phyloP scores from a whole-genome alignment of 2,113 vertebrate genomes.

The Eurypyga helias region DNA sequence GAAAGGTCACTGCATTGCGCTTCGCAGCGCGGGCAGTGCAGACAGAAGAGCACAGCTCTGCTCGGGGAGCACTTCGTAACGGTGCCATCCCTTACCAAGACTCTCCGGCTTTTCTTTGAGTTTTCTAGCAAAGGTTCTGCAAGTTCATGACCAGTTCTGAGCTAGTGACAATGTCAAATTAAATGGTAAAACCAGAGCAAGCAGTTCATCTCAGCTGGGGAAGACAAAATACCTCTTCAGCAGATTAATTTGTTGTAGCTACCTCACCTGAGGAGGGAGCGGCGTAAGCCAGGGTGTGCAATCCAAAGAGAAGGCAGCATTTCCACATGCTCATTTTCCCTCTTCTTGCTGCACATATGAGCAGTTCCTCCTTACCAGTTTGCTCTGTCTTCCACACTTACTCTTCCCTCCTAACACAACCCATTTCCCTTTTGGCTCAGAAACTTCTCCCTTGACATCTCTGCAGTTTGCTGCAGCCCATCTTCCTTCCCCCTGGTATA shows the following conservation, averaged over 20 bases:
- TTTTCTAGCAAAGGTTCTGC: neutral
- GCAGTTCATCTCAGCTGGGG: neutral
- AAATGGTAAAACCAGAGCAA: neutral
- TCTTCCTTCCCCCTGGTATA: neutral
- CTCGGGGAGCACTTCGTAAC: neutral
- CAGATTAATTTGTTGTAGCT: neutral
- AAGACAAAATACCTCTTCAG: neutral
- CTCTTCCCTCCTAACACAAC: neutral
- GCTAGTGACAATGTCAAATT: neutral
- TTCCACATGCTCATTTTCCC: neutral
- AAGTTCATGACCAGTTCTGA: neutral
- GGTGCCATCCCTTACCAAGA: neutral
- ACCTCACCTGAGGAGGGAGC: neutral
- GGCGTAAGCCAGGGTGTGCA: neutral
- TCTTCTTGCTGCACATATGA: neutral
- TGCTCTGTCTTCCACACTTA: neutral
- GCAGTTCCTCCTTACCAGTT: neutral
- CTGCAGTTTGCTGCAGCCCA: neutral
- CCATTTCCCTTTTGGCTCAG: neutral
- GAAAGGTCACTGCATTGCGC: neutral
- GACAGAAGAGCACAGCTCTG: neutral
- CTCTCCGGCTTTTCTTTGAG: neutral
- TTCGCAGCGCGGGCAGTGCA: fast-evolving
- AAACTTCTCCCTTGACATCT: neutral
- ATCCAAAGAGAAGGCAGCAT: neutral